Base-by-base conservation (phyloP, 2,888 invertebrate species). In the Nymphalis urticae region DNA sequence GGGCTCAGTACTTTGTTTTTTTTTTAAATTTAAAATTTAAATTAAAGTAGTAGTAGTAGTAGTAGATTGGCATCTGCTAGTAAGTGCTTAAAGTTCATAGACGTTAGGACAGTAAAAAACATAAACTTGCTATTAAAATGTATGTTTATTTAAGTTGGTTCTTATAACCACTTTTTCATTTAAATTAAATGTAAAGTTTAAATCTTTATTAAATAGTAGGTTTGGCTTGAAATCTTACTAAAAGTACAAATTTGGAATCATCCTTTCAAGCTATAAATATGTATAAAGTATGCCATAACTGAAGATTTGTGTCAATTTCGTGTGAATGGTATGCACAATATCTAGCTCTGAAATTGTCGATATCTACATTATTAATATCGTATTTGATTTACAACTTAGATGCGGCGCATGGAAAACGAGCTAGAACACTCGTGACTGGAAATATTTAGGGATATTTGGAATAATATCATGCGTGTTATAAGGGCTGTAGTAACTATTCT, bases 281-380 rank as follows among this genome's bases (percentile, higher is more conserved):
- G 53, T 19, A 54, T 53, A 21, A 17, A 48, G n/a, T 8, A 53
- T 3, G n/a, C 56, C 59, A 60, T 54, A 47, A 66, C 24, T n/a
- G 59, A 21, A 32, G 42, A 68, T 64, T 68, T 68, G 70, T 64
- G 56, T 68, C 58, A 27, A 36, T 48, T 68, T 62, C 68, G 61
- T 64, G 70, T 47, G 48, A 47, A 63, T 21, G 48, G 60, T 64
- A 64, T 70, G 62, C 59, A 66, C 62, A 62, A 68, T 67, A 63
- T 66, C 58, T 36, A 21, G 32, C 60, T 48, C n/a, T n/a, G 50
- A 62, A 51, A 71, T 63, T 60, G 64, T 19, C 62, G 70, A 70
- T 70, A 63, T 70, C 61, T 69, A 64, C 66, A 60, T 36, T 72
- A 70, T 72, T 70, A 68, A 72, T 70, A 50, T 21, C 47, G 48